Conservation (phyloP, 2,113 vertebrate species). For the Onychostruthus taczanowskii region DNA sequence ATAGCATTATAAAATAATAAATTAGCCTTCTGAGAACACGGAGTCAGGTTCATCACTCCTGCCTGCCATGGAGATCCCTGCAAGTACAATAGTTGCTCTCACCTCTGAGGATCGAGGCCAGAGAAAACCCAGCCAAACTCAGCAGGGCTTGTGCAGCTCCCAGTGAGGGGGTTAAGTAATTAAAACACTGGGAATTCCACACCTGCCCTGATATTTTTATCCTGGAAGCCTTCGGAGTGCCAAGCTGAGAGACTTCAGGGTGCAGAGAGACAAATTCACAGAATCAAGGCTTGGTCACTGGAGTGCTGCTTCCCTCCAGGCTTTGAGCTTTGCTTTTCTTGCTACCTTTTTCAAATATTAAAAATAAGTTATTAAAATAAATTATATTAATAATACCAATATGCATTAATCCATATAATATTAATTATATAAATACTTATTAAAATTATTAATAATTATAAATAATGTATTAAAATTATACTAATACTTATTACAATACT, state of each 20-base stretch:
- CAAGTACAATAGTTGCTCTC: not conserved
- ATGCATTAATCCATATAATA: no score
- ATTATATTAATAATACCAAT: no score
- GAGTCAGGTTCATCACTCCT: no score
- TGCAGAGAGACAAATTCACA: not conserved
- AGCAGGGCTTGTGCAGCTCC: not conserved
- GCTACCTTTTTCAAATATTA: not conserved
- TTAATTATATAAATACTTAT: no score
- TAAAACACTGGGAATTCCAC: not conserved
- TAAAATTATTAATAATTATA: no score
- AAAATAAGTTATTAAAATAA: not conserved
- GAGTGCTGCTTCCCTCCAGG: not conserved
- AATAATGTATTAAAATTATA: no score
- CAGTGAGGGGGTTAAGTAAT: accelerated
- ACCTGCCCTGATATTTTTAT: not conserved
- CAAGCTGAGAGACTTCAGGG: accelerated
- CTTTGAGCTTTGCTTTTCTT: not conserved
- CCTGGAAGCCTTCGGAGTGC: not conserved
- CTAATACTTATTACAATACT: no score
- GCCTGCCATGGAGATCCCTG: no score
- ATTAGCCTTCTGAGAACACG: no score
- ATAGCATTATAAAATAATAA: no score
- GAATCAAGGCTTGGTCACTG: not conserved
- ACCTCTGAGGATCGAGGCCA: not conserved
- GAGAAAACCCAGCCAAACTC: not conserved